Evolutionary conservation across 1,140 invertebrate species (phyloP).

Genomic region (Drosophila arizonae): DNA sequence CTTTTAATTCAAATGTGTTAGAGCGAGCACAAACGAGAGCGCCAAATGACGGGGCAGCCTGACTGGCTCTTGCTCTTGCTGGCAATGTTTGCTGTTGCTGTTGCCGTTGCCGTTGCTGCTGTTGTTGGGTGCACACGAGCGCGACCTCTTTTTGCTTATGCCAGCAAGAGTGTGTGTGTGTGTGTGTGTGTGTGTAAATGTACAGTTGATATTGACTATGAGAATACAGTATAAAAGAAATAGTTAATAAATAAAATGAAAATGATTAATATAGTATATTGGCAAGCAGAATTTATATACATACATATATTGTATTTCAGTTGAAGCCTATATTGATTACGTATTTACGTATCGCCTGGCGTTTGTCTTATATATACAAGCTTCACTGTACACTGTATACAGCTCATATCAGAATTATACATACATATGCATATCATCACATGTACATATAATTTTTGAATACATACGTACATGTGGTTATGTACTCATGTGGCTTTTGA

Average conservation of each 20-base stretch:
- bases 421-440: slow-evolving; percentile 29
- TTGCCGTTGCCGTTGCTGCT: slow-evolving; percentile 39
- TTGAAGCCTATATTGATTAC: not conserved
- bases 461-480: slow-evolving; percentile 20
- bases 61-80: slow-evolving; percentile 46
- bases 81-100: slow-evolving; percentile 32
- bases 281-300: not conserved
- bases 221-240: slow-evolving; percentile 30
- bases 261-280: slow-evolving; percentile 15
- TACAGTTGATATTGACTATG: slow-evolving; percentile 63
- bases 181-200: slow-evolving; percentile 35
- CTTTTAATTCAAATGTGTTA: slow-evolving; percentile 67
- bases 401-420: slow-evolving; percentile 40
- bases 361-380: slow-evolving; percentile 21
- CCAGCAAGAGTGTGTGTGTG: slow-evolving; percentile 10
- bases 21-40: slow-evolving; percentile 77
- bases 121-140: slow-evolving; percentile 74
- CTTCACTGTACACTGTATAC: slow-evolving; percentile 32
- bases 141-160: slow-evolving; percentile 69
- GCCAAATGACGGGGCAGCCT: slow-evolving; percentile 52
- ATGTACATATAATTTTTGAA: slow-evolving; percentile 4
- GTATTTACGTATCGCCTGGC: not conserved
- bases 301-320: not conserved
- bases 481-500: slow-evolving; percentile 33
- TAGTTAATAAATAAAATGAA: slow-evolving; percentile 9